Percentiles rank a stretch among this genome's conserved stretches.
These are phyloP conservation scores for Ichneumon xanthorius DNA, from an alignment of 2,888 invertebrate genomes.

Conservation along the genomic window DNA sequence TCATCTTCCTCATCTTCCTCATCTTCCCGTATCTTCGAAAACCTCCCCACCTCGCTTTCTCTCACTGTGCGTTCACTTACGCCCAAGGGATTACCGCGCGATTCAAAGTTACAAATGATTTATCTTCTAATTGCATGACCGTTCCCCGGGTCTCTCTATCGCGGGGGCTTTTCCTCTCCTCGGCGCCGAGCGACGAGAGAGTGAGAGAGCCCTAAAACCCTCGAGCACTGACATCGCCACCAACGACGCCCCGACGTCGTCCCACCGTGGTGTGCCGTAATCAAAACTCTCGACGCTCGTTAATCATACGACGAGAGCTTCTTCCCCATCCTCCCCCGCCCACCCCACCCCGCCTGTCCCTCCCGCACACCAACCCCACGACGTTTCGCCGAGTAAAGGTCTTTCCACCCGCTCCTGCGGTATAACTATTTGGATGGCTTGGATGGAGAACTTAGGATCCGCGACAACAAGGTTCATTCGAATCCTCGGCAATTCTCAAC, in stretches of 20 bases:
- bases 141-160: conserved; percentile 73
- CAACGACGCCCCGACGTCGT: conserved; percentile 22
- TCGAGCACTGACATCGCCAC: conserved; percentile 54
- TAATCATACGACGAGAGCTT: conserved; percentile 77
- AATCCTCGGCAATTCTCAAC: background rate
- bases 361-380: background rate
- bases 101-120: conserved; percentile 82
- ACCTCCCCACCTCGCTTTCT: conserved; percentile 16
- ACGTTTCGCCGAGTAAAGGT: conserved; percentile 1
- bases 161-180: conserved; percentile 44
- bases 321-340: conserved; percentile 13
- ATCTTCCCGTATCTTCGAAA: conserved; percentile 24
- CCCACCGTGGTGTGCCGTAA: conserved; percentile 72
- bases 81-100: conserved; percentile 64
- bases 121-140: conserved; percentile 84
- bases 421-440: conserved; percentile 3
- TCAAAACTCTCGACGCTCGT: conserved; percentile 81
- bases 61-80: conserved; percentile 56
- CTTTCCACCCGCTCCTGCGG: background rate
- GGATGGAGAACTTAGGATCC: background rate
- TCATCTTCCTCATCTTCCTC: background rate
- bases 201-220: conserved; percentile 48
- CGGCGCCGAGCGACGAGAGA: conserved; percentile 18
- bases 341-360: background rate
- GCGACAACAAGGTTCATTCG: conserved; percentile 1